Percentiles rank a stretch among this genome's conserved stretches.
Evolutionary conservation across 2,888 invertebrate species (phyloP).

Genomic region (Escarpia spicata): DNA sequence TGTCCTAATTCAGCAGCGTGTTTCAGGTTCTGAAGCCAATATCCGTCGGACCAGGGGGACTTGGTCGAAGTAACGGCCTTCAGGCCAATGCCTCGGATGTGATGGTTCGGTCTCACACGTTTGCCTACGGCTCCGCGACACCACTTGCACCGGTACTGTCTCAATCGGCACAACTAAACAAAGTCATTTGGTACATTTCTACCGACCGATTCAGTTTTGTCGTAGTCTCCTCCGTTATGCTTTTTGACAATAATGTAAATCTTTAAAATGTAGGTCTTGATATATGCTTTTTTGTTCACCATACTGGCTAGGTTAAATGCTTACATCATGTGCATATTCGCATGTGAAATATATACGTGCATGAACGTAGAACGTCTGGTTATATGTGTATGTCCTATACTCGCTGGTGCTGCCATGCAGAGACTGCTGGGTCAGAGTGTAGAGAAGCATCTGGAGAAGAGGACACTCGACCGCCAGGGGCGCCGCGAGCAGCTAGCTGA

Average conservation of each 20-base stretch:
- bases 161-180: background rate
- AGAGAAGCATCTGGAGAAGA: conserved; percentile 52
- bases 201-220: background rate
- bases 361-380: background rate
- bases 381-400: background rate
- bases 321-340: no score
- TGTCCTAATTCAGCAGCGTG: background rate
- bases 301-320: no score
- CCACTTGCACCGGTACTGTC: conserved; percentile 21
- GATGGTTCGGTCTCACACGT: conserved; percentile 52
- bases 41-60: background rate
- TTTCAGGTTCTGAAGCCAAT: background rate
- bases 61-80: conserved; percentile 14
- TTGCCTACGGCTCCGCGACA: conserved; percentile 48
- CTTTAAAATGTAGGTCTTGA: no score
- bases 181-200: background rate
- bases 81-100: background rate
- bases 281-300: no score
- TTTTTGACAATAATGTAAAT: no score
- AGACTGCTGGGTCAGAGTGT: conserved; percentile 56
- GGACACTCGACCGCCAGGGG: conserved; percentile 48
- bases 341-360: background rate
- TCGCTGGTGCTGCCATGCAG: conserved; percentile 43
- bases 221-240: background rate
- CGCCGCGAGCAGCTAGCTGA: conserved; percentile 53